These are phyloP conservation scores for Schizopygopsis malacanthus DNA, from an alignment of 2,797 vertebrate genomes.

Conservation along the genomic window DNA sequence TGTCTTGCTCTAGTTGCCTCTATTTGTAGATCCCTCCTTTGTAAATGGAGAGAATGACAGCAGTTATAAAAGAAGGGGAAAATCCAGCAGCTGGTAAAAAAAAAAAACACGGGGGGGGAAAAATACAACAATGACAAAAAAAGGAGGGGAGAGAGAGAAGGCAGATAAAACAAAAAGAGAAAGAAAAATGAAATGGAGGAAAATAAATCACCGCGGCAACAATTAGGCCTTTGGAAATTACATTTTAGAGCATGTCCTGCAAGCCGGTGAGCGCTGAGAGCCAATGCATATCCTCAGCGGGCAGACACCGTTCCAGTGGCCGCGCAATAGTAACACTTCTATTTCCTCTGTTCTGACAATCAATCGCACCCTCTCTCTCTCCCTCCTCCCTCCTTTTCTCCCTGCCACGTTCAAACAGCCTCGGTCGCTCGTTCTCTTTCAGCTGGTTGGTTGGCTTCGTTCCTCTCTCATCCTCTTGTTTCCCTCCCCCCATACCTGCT, in stretches of 20 bases:
- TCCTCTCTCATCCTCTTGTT: conserved; percentile 58
- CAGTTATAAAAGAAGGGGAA: conserved; percentile 64
- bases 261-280: conserved; percentile 62
- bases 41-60: conserved; percentile 59
- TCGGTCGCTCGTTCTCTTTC: conserved; percentile 64
- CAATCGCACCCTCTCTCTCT: conserved; percentile 66
- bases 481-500: conserved; percentile 57
- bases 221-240: conserved; percentile 66
- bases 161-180: conserved; percentile 43
- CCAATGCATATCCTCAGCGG: conserved; percentile 71
- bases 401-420: conserved; percentile 63
- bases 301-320: conserved; percentile 70
- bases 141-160: conserved; percentile 45
- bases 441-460: conserved; percentile 73
- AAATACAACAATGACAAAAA: conserved; percentile 53
- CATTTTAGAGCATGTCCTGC: conserved; percentile 68
- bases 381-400: conserved; percentile 55
- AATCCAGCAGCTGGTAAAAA: conserved; percentile 53
- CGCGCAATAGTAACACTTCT: conserved; percentile 82
- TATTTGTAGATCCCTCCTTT: conserved; percentile 61
- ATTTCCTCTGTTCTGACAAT: conserved; percentile 68
- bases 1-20: conserved; percentile 70
- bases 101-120: conserved; percentile 48
- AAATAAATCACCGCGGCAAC: conserved; percentile 67
- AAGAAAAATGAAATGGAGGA: conserved; percentile 58